phyloP scores from a whole-genome alignment of 1,140 invertebrate species.

The Carposina sasakii region DNA sequence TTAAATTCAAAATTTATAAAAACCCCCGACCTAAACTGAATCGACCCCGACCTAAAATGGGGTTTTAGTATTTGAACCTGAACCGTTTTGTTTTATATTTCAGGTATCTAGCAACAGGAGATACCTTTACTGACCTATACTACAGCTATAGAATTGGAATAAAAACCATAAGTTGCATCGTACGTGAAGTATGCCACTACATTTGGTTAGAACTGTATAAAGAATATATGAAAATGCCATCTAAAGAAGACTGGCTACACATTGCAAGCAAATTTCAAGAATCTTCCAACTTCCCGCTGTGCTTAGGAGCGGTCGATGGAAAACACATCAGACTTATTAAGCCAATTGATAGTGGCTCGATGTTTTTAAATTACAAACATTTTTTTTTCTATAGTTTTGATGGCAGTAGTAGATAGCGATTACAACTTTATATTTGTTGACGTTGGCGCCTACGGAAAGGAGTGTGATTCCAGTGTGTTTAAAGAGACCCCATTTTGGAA shows the following conservation, averaged over 20 bases:
- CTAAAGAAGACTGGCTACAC: constrained; percentile 8
- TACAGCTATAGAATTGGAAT: constrained; percentile 6
- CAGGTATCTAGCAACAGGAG: constrained; percentile 6
- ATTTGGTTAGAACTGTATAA: constrained; percentile 7
- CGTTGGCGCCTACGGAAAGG: constrained; percentile 52
- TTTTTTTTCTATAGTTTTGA: constrained; percentile 54
- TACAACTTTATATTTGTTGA: constrained; percentile 60
- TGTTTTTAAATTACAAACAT: constrained; percentile 49
- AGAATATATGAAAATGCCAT: constrained; percentile 2
- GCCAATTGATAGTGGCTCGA: constrained; percentile 38
- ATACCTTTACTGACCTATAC: constrained; percentile 4
- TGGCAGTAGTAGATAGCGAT: constrained; percentile 63
- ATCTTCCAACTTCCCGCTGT: constrained; percentile 45
- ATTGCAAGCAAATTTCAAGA: constrained; percentile 8
- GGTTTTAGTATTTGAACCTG: constrained; percentile 6
- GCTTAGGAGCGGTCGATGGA: constrained; percentile 59
- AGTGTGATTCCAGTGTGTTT: constrained; percentile 49
- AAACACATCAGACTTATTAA: constrained; percentile 45
- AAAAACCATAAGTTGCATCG: constrained; percentile 7
- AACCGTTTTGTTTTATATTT: constrained; percentile 6
- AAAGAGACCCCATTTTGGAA: constrained; percentile 4
- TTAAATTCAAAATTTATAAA: constrained; percentile 9
- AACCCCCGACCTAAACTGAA: constrained; percentile 6
- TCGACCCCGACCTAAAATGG: constrained; percentile 5
- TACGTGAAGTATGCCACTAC: constrained; percentile 7